A percentile compares a stretch with the other conserved stretches of the same genome.
Evolutionary conservation across 2,888 invertebrate species (phyloP).

Genomic region (Seladonia tumulorum): DNA sequence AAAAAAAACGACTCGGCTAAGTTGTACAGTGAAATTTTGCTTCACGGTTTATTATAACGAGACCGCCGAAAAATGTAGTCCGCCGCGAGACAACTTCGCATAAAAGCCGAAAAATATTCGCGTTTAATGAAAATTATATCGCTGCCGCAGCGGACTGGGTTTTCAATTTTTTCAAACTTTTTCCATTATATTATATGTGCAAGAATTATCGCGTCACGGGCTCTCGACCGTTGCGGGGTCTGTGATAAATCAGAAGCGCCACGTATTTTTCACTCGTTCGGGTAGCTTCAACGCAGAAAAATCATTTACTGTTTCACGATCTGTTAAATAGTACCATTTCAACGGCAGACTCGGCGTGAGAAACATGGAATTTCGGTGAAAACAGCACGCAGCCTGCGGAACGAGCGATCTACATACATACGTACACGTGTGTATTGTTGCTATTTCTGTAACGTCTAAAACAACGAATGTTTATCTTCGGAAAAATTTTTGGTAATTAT

Average conservation of each 20-base stretch:
- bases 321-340: conserved; percentile 29
- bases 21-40: background rate
- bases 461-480: background rate
- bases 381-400: background rate
- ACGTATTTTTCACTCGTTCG: conserved; percentile 13
- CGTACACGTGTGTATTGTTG: background rate
- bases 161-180: conserved; percentile 9
- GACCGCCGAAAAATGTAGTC: background rate
- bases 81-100: background rate
- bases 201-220: conserved; percentile 27
- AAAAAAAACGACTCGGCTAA: background rate
- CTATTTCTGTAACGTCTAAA: background rate
- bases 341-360: conserved; percentile 17
- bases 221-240: background rate
- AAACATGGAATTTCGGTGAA: conserved; percentile 23
- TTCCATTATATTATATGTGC: background rate
- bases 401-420: background rate
- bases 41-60: background rate
- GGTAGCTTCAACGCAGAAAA: conserved; percentile 42
- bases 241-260: conserved; percentile 6
- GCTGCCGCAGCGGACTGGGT: background rate
- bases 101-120: background rate
- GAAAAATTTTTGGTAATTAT: no score
- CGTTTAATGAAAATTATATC: background rate
- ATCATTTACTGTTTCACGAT: conserved; percentile 38